phyloP scores from a whole-genome alignment of 2,888 invertebrate species.

The Lycophotia porphyrea region DNA sequence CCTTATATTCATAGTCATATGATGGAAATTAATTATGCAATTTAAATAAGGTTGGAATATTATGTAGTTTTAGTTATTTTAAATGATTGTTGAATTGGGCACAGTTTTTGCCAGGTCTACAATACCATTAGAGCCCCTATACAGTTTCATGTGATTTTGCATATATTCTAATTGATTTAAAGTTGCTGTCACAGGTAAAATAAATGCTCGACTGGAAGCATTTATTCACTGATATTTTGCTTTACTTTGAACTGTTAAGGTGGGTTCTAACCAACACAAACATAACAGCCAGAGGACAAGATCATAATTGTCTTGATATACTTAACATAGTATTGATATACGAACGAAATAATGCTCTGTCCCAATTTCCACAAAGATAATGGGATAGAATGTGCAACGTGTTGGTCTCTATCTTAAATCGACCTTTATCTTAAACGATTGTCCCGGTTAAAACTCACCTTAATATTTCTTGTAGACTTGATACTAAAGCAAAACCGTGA shows the following conservation, averaged over 20 bases:
- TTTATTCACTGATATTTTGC: background rate
- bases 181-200: background rate
- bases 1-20: too few species aligned
- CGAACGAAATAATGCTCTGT: background rate
- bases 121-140: background rate
- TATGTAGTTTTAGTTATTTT: conserved; percentile 14
- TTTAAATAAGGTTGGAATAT: conserved; percentile 11
- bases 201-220: background rate
- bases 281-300: background rate
- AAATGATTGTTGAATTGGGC: background rate
- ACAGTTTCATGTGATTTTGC: background rate
- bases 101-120: background rate
- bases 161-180: background rate
- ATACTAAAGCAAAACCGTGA: background rate
- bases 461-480: conserved; percentile 1
- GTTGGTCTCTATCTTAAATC: background rate
- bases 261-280: background rate
- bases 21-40: background rate
- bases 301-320: background rate
- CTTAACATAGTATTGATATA: background rate
- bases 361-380: background rate
- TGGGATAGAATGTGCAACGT: background rate
- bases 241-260: background rate
- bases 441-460: background rate
- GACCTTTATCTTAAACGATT: background rate